Evolutionary conservation across 2,888 invertebrate genomes (phyloP).

Genomic region (Pantelozetes paolii): DNA sequence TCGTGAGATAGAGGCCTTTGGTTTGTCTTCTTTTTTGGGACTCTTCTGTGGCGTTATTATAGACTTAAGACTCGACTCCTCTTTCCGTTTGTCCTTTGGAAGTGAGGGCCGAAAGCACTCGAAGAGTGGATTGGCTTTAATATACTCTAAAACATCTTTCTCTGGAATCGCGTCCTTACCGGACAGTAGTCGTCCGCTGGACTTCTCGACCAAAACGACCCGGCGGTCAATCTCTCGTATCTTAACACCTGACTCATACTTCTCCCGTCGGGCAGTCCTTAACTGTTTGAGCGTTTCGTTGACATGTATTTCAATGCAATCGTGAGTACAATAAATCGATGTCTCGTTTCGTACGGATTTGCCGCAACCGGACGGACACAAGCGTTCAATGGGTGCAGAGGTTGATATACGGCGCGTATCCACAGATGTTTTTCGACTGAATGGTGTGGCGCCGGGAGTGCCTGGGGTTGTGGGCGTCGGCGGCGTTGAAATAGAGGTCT

Average conservation of each 20-base stretch:
- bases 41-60: background rate
- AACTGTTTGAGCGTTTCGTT: conserved; percentile 58
- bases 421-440: background rate
- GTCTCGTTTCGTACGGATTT: conserved; percentile 22
- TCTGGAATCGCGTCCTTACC: conserved; percentile 64
- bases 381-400: background rate
- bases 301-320: conserved; percentile 78
- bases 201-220: conserved; percentile 75
- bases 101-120: conserved; percentile 63
- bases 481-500: background rate
- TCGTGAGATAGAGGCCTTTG: background rate
- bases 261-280: conserved; percentile 42
- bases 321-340: conserved; percentile 76
- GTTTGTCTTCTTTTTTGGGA: conserved; percentile 17
- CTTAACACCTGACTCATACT: background rate
- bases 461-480: conserved; percentile 30
- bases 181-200: conserved; percentile 60
- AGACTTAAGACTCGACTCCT: background rate
- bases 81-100: conserved; percentile 9
- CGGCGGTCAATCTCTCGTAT: conserved; percentile 45
- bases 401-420: conserved; percentile 17
- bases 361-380: conserved; percentile 38
- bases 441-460: background rate
- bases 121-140: conserved; percentile 67
- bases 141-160: conserved; percentile 68